Base-by-base conservation (phyloP, 2,888 invertebrate genomes). In the Onchidella celtica region DNA sequence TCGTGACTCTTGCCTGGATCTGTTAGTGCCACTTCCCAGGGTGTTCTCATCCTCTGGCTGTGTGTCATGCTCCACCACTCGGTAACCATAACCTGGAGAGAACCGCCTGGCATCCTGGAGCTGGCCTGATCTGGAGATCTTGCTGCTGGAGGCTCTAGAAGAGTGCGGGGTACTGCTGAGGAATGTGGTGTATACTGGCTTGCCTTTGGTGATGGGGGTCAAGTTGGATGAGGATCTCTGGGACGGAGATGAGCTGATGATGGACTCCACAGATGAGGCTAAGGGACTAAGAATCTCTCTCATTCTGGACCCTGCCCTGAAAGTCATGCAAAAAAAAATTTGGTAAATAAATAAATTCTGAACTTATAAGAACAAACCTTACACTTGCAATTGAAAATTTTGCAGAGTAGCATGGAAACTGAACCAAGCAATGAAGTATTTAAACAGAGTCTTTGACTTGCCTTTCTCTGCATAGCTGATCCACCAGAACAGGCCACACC, bases 221-320 rank as follows among this genome's bases (percentile, higher is more conserved):
- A 57, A 21, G 21, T 70, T 70, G 9, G 59, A 1, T 14, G 59
- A 21, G 17, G 61, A 14, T 61, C 47, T 17, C 6, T n/a, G 14
- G 32, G 68, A 21, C 21, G 21, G 11, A 21, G 72, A 38, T 24
- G 47, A 47, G 21, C 55, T 55, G n/a, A 38, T 21, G n/a, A 38
- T 21, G 21, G 69, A 69, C 14, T 38, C 40, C 17, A 17, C 21
- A 24, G 72, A 72, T 17, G 55, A 55, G 9, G 24, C 29, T 11
- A 24, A n/a, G 2, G 72, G 72, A 27, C 72, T 72, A 24, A 72
- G 55, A 27, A 72, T 72, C 21, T 72, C 72, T 55, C 57, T 47
- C 72, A 72, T 72, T 72, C 29, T 47, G 17, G 57, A 69, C 36
- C 21, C 21, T 3, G 66, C 3, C 4, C n/a, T 27, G n/a, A n/a